These are phyloP conservation scores for Thrips palmi DNA, from an alignment of 1,140 invertebrate genomes.

Conservation along the genomic window DNA sequence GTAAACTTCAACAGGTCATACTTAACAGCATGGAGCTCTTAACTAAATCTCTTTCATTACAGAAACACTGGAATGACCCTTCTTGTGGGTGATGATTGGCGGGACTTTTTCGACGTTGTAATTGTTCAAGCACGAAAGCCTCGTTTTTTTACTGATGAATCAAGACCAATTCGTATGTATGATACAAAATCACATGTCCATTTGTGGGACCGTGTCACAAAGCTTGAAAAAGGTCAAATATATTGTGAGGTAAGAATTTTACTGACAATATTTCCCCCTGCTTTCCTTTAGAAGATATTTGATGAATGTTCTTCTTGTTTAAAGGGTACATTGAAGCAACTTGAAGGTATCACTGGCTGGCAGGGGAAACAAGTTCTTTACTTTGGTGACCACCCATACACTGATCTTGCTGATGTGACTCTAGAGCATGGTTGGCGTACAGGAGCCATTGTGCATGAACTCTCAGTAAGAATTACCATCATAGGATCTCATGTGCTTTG, in stretches of 20 bases:
- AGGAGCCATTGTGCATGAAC: conserved; percentile 91
- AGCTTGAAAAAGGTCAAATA: conserved; percentile 70
- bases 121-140: conserved; percentile 92
- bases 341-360: conserved; percentile 87
- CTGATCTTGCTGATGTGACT: conserved; percentile 89
- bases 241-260: conserved; percentile 64
- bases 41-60: conserved; percentile 19
- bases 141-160: conserved; percentile 84
- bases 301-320: conserved; percentile 10
- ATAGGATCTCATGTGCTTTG: neutral
- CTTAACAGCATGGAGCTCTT: neutral
- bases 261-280: neutral
- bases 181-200: conserved; percentile 61
- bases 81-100: conserved; percentile 78
- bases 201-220: conserved; percentile 78
- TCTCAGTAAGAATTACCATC: conserved; percentile 37
- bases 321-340: conserved; percentile 77
- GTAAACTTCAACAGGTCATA: neutral
- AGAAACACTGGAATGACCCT: conserved; percentile 85
- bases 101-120: conserved; percentile 80
- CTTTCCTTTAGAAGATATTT: neutral
- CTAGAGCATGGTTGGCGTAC: conserved; percentile 93
- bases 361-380: conserved; percentile 80
- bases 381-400: conserved; percentile 96
- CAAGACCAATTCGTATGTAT: conserved; percentile 75